A percentile compares a stretch with the other conserved stretches of the same genome.
Evolutionary conservation across 2,888 invertebrate species (phyloP).

Genomic region (Parnassius glacialis): DNA sequence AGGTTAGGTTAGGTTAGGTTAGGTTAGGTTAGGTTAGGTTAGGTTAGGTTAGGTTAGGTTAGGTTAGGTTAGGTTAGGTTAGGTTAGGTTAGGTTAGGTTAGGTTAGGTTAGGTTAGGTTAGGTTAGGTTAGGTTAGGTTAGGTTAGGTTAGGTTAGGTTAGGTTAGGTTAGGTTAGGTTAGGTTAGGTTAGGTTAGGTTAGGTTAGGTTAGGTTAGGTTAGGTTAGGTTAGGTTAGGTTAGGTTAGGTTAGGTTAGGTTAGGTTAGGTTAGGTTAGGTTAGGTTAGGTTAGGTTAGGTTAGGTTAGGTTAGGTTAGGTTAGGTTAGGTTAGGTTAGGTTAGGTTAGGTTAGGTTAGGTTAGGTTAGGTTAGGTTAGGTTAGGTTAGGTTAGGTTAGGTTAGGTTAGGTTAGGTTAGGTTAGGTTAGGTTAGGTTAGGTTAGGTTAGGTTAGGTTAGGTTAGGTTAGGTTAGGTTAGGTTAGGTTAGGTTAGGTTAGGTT

Average conservation of each 20-base stretch:
- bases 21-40: conserved; percentile 26
- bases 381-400: conserved; percentile 7
- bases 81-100: conserved; percentile 22
- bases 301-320: conserved; percentile 26
- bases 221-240: conserved; percentile 22
- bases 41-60: conserved; percentile 12
- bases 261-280: conserved; percentile 25
- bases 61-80: conserved; percentile 21
- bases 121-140: conserved; percentile 25
- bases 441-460: conserved; percentile 26
- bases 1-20: not conserved
- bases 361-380: conserved; percentile 22
- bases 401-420: conserved; percentile 25
- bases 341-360: conserved; percentile 21
- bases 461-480: conserved; percentile 12
- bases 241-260: conserved; percentile 7
- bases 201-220: conserved; percentile 21
- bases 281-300: not conserved
- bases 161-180: conserved; percentile 26
- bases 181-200: conserved; percentile 12
- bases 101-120: conserved; percentile 7
- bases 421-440: not conserved
- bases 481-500: conserved; percentile 26
- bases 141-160: not conserved
- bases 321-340: conserved; percentile 12